Conservation (phyloP, 2,888 invertebrate species). For the Strigamia crassipes region DNA sequence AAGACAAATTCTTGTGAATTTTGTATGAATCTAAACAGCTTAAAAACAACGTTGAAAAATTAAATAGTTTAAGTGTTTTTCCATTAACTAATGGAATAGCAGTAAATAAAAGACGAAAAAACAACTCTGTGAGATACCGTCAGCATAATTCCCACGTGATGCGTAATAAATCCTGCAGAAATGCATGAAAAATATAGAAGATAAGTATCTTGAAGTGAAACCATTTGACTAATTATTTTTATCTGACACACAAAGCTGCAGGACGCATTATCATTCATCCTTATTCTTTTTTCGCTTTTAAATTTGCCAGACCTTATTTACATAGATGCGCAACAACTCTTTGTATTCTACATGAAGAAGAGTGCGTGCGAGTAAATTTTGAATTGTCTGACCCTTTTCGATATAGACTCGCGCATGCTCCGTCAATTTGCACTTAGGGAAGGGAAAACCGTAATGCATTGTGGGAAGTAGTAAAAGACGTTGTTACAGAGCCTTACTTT, state of each 20-base stretch:
- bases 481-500: constrained; percentile 19
- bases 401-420: background rate
- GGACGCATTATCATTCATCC: constrained; percentile 13
- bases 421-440: constrained; percentile 27
- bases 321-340: background rate
- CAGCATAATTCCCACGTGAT: background rate
- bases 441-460: constrained; percentile 10
- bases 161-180: background rate
- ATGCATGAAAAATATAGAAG: background rate
- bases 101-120: background rate
- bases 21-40: too few species aligned
- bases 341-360: background rate
- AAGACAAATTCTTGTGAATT: too few species aligned
- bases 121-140: background rate
- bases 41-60: background rate
- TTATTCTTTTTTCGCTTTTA: background rate
- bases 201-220: constrained; percentile 14
- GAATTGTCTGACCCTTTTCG: background rate
- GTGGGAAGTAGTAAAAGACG: constrained; percentile 23
- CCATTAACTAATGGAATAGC: background rate
- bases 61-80: background rate
- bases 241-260: background rate
- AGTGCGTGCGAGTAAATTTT: background rate
- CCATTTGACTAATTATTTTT: constrained; percentile 33
- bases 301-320: background rate